These are phyloP conservation scores for Sussaba pulchella DNA, from an alignment of 2,888 invertebrate genomes.

Conservation along the genomic window DNA sequence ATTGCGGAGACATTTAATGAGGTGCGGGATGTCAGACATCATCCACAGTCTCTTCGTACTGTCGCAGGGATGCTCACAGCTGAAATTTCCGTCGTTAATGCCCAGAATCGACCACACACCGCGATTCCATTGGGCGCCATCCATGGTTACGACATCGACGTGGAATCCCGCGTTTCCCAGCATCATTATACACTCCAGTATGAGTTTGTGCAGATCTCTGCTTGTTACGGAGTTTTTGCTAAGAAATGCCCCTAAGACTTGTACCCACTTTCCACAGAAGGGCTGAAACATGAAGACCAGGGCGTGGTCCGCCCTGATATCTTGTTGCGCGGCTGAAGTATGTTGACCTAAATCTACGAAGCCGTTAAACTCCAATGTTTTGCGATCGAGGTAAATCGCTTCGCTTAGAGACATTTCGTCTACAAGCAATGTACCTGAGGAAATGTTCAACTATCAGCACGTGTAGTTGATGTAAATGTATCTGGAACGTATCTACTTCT, in stretches of 20 bases:
- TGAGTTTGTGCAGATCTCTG: slow-evolving; percentile 66
- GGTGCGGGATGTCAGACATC: slow-evolving; percentile 68
- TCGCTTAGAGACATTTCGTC: slow-evolving; percentile 72
- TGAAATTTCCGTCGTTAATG: slow-evolving; percentile 45
- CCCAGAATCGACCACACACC: slow-evolving; percentile 70
- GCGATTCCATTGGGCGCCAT: slow-evolving; percentile 74
- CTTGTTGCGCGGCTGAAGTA: slow-evolving; percentile 64
- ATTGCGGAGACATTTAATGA: background rate
- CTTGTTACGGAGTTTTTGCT: slow-evolving; percentile 65
- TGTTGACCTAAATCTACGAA: slow-evolving; percentile 70
- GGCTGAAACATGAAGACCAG: slow-evolving; percentile 74
- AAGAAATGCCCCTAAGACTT: slow-evolving; percentile 62
- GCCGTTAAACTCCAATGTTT: slow-evolving; percentile 63
- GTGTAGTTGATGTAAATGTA: slow-evolving; percentile 5
- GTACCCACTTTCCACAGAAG: slow-evolving; percentile 70
- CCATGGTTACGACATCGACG: slow-evolving; percentile 69
- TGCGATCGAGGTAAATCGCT: slow-evolving; percentile 64
- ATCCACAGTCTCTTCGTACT: slow-evolving; percentile 67
- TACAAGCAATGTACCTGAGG: slow-evolving; percentile 62
- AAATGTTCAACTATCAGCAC: slow-evolving; percentile 11
- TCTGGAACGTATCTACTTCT: slow-evolving; percentile 20
- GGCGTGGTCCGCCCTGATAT: slow-evolving; percentile 71
- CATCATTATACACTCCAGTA: slow-evolving; percentile 70
- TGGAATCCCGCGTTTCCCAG: slow-evolving; percentile 66
- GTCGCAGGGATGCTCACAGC: slow-evolving; percentile 69